A percentile compares a stretch with the other conserved stretches of the same genome.
phyloP scores from a whole-genome alignment of 2,113 vertebrate species.

The Pomatorhinus ruficollis region DNA sequence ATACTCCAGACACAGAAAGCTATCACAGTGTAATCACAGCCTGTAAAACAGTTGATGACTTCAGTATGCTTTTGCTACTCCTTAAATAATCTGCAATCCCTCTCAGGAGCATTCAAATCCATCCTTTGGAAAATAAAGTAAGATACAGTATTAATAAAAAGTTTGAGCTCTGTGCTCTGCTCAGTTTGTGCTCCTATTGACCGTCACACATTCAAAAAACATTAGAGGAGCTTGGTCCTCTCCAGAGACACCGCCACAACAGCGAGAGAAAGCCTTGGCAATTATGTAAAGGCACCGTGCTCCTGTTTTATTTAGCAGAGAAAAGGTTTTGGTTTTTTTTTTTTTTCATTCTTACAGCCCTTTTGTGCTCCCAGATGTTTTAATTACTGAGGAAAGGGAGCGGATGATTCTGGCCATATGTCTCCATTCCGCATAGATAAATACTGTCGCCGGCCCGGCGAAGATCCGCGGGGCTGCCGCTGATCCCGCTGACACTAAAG shows the following conservation, averaged over 20 bases:
- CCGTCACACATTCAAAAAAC: constrained; percentile 41
- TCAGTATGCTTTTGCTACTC: constrained; percentile 41
- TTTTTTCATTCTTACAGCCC: constrained; percentile 47
- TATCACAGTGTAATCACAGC: neutral
- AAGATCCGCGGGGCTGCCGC: constrained; percentile 73
- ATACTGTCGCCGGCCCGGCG: constrained; percentile 73
- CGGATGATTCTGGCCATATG: constrained; percentile 93
- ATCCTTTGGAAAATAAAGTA: constrained; percentile 33
- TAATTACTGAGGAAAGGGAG: constrained; percentile 94
- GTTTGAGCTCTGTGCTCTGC: neutral
- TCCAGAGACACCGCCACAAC: neutral
- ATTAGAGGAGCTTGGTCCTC: constrained; percentile 35
- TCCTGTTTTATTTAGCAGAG: constrained; percentile 65
- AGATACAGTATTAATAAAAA: neutral
- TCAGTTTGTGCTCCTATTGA: neutral
- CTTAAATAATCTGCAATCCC: constrained; percentile 6
- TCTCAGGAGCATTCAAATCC: constrained; percentile 14
- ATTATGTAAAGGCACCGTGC: constrained; percentile 28
- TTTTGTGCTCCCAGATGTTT: constrained; percentile 91
- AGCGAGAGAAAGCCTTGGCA: neutral
- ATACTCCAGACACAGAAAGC: neutral
- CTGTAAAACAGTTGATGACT: constrained; percentile 43
- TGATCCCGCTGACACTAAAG: constrained; percentile 81
- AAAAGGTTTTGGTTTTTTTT: neutral
- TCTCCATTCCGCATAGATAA: constrained; percentile 84